Evolutionary conservation across 2,888 invertebrate genomes (phyloP), one percentile per base, ranked within the genome.

Genomic region (Sarcophaga rosellei): DNA sequence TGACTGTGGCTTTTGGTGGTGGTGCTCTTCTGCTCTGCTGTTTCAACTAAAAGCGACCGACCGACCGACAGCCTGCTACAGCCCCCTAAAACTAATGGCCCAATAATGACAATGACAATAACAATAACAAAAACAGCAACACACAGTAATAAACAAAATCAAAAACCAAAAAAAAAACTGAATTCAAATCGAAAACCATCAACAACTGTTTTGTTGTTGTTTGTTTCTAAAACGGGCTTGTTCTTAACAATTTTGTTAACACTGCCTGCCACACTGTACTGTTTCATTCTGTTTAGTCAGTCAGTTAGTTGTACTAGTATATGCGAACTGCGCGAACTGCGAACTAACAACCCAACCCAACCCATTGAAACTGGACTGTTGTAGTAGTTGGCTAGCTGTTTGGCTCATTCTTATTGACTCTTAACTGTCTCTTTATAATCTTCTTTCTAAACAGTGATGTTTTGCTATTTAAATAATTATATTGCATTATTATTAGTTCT

Each of bases 171-270:
- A 35, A 44, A 59, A 75, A 81, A 74, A 73, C 17, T 53, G 21
- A 59, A 77, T 65, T 45, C 44, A 23, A 84, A 79, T 69, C 79
- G 70, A 65, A 59, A 86, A 84, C 84, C 83, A 86, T 81, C 69
- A 63, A 81, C 81, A 81, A 81, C 44, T 69, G 77, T 65, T 79
- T 74, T 66, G n/a, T 20, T 61, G 25, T 47, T 45, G n/a, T 45
- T 15, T 47, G 45, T 68, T 78, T 78, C 76, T 12, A 63, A 86
- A 86, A 86, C 83, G 68, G 86, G 86, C 86, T 86, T 86, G 86
- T 81, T 86, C 78, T 66, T 74, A 79, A 25, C 75, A 75, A 74
- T 63, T 84, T 84, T 84, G 66, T 61, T 75, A 83, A 78, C 70
- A 72, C 44, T 57, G 66, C 10, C 61, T 12, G 12, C 47, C 53